Base-by-base conservation (phyloP, 2,113 vertebrate species). In the Leucosticte australis region DNA sequence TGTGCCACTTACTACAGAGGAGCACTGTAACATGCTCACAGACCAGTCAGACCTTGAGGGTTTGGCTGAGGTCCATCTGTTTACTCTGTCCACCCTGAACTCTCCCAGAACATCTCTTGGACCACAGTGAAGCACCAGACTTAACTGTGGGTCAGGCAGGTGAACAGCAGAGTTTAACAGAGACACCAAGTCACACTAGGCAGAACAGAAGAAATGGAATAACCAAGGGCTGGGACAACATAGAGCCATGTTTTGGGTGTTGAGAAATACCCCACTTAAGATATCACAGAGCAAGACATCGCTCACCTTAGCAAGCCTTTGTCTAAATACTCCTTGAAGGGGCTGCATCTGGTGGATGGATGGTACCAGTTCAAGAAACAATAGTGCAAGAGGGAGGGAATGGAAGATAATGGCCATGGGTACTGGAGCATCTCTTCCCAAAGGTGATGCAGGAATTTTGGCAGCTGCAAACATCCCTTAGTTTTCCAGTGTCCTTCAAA, bases 161-260 rank as follows among this genome's bases (percentile, higher is more conserved):
- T 46, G 47, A 88, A 67, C 1, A 5, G 71, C 30, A 83, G 52
- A 70, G 13, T 56, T 77, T 73, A 46, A 87, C 22, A 83, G 12
- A 83, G 14, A 18, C 0, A 4, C 7, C 46, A 83, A 64, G 11
- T 49, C 22, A 74, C 19, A 4, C 10, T 26, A 46, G 31, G 28
- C 52, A 85, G 56, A 20, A 63, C 11, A 79, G 82, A 49, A 91
- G 83, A 86, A 60, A 60, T 9, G 2, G 37, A 91, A 78, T 46
- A 89, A 57, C n/a, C 26, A 67, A 33, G 28, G 44, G 14, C 10
- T 50, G 23, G 26, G 21, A 35, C 37, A 70, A 81, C 3, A 53
- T 3, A 57, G 3, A 62, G 7, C 1, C 30, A 35, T 42, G 67
- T 81, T 24, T 5, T 7, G 11, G 7, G 9, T 26, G 4, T 1